Evolutionary conservation across 2,113 vertebrate species (phyloP), one percentile per base, ranked within the genome.

Genomic region (Cranoglanis bouderius): DNA sequence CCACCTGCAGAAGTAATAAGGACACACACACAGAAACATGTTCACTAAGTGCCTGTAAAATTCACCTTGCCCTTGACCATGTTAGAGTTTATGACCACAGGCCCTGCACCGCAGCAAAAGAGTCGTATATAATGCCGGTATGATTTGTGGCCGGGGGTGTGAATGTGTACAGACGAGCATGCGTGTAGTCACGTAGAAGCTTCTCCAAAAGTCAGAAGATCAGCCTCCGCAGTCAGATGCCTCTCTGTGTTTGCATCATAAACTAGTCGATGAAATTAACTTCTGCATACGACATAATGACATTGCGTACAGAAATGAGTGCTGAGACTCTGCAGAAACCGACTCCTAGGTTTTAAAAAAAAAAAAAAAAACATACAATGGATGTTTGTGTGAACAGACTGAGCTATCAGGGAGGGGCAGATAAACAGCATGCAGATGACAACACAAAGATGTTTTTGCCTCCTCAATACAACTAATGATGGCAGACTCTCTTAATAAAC

Each of bases 1-100:
- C 97, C 94, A 99, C 96, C 98, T 99, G 90, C 21, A 29, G 65
- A 0, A 19, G 29, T 1, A 43, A 87, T 24, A n/a, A 26, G 46
- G n/a, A 43, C 9, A 59, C 10, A 61, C 2, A 40, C 12, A 81
- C 18, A n/a, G 1, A 87, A 24, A 55, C 7, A 49, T 6, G 24
- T 49, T 29, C 21, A 75, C 35, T 3, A 40, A 46, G 51, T 26
- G 67, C 7, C 55, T 13, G n/a, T 16, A 19, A 75, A 19, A 29
- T 46, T 59, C 19, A 43, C 26, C 2, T 6, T 74, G 7, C 40
- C 7, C 63, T 29, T 57, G 10, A 38, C 29, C 61, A 77, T 43
- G 13, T 14, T 6, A 46, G n/a, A 8, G 59, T 35, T 51, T 75
- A 77, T 77, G 70, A 84, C 19, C 38, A 35, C 29, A 84, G 24